Conservation (phyloP, 2,888 invertebrate species). For the Brassicogethes aeneus region DNA sequence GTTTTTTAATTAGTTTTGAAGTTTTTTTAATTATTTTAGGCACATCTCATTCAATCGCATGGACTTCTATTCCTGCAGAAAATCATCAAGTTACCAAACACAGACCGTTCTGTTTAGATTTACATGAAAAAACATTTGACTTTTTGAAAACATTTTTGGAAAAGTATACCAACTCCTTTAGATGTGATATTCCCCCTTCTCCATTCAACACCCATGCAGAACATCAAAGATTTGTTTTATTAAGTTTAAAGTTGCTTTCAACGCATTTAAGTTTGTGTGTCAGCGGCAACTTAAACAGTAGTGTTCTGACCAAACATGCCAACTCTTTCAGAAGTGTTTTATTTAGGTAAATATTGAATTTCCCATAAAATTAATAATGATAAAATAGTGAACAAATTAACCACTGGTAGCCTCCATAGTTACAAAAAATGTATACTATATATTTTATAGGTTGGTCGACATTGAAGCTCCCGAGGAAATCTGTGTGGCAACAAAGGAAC, state of each 20-base stretch:
- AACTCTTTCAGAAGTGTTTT: slow-evolving; percentile 46
- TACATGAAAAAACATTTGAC: slow-evolving; percentile 51
- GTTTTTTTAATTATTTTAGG: slow-evolving; percentile 19
- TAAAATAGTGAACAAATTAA: not conserved
- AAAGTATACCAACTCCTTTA: slow-evolving; percentile 46
- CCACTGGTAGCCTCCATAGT: not conserved
- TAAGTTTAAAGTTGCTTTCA: slow-evolving; percentile 47
- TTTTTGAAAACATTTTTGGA: slow-evolving; percentile 47
- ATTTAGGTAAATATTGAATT: slow-evolving; percentile 39
- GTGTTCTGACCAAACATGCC: slow-evolving; percentile 46
- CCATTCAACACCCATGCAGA: slow-evolving; percentile 44
- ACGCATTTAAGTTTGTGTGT: slow-evolving; percentile 51
- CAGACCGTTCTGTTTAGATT: slow-evolving; percentile 52
- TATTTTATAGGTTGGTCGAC: slow-evolving; percentile 41
- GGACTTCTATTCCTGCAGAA: slow-evolving; percentile 46
- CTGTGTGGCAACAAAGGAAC: slow-evolving; percentile 47
- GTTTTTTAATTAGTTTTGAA: too few species aligned
- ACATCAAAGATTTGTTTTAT: slow-evolving; percentile 49
- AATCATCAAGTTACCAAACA: slow-evolving; percentile 47
- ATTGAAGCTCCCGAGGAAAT: slow-evolving; percentile 43
- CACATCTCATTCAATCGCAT: slow-evolving; percentile 55
- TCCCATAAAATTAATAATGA: too few species aligned
- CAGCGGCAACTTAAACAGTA: slow-evolving; percentile 41
- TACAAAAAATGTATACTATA: too few species aligned
- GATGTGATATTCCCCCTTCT: slow-evolving; percentile 37